A percentile compares a stretch with the other conserved stretches of the same genome.
Conservation (phyloP, 1,140 invertebrate species). For the Drosophila pandora region DNA sequence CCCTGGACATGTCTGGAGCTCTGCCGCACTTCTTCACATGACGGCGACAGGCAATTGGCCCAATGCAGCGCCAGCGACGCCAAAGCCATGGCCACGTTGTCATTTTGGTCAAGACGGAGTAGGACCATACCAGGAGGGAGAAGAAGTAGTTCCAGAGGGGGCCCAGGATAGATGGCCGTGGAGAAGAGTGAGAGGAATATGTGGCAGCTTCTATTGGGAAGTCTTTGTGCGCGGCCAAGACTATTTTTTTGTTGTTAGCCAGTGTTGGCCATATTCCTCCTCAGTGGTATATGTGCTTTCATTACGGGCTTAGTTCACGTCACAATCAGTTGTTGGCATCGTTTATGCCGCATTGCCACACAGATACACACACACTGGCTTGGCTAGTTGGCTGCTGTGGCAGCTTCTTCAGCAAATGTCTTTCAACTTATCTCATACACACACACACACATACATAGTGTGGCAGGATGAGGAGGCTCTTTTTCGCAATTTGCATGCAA, state of each 20-base stretch:
- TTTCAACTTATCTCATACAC: constrained; percentile 72
- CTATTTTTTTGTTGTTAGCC: background rate
- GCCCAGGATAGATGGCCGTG: background rate
- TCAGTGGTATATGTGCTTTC: constrained; percentile 69
- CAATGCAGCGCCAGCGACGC: constrained; percentile 59
- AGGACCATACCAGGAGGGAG: background rate
- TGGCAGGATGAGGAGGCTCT: constrained; percentile 28
- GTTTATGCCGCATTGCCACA: constrained; percentile 77
- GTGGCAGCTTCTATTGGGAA: constrained; percentile 50
- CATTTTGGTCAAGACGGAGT: constrained; percentile 44
- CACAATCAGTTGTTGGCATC: constrained; percentile 83
- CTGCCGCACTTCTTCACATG: constrained; percentile 56
- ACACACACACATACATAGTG: constrained; percentile 13
- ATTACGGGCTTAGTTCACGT: constrained; percentile 82
- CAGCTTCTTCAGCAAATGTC: constrained; percentile 80
- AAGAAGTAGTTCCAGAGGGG: background rate
- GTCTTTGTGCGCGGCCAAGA: constrained; percentile 38
- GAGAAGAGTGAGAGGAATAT: background rate
- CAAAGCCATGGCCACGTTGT: constrained; percentile 67
- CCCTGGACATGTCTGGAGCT: constrained; percentile 20
- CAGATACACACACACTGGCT: constrained; percentile 26
- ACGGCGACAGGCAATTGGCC: constrained; percentile 71
- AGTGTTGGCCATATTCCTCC: constrained; percentile 25
- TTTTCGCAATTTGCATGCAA: constrained; percentile 72
- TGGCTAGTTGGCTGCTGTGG: constrained; percentile 71